phyloP scores from a whole-genome alignment of 2,797 vertebrate genomes.

The Novumbra hubbsi region DNA sequence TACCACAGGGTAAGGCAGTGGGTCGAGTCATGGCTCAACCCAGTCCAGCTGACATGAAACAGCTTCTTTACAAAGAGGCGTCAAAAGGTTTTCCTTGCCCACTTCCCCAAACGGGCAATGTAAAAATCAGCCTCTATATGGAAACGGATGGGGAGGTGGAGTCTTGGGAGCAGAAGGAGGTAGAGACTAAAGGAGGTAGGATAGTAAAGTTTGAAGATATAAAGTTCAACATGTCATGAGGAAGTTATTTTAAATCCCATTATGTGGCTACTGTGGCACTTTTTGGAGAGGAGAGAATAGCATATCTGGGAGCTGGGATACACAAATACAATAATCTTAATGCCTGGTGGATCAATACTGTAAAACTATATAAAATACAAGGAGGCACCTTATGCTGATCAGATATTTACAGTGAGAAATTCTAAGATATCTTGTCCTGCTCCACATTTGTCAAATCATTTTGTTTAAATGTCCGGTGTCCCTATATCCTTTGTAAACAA shows the following conservation, averaged over 20 bases:
- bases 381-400: too few relatives aligned
- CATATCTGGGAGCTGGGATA: too few relatives aligned
- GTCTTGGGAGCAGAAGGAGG: slow-evolving; percentile 63
- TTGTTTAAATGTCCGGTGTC: too few relatives aligned
- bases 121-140: slow-evolving; percentile 56
- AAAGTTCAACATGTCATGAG: slow-evolving; percentile 49
- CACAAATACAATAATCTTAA: too few relatives aligned
- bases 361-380: too few relatives aligned
- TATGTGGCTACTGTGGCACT: too few relatives aligned
- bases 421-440: too few relatives aligned
- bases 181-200: slow-evolving; percentile 62
- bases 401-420: too few relatives aligned
- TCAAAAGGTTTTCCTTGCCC: slow-evolving; percentile 54
- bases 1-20: slow-evolving; percentile 1
- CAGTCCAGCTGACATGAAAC: slow-evolving; percentile 38
- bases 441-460: too few relatives aligned
- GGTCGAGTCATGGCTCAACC: slow-evolving; percentile 16
- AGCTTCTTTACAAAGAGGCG: slow-evolving; percentile 45
- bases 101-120: slow-evolving; percentile 61
- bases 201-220: slow-evolving; percentile 65
- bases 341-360: too few relatives aligned
- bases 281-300: too few relatives aligned
- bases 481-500: too few relatives aligned
- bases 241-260: background rate
- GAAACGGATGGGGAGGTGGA: slow-evolving; percentile 51